These are phyloP conservation scores for Lordiphosa andalusiaca DNA, from an alignment of 2,888 invertebrate genomes.

Conservation along the genomic window DNA sequence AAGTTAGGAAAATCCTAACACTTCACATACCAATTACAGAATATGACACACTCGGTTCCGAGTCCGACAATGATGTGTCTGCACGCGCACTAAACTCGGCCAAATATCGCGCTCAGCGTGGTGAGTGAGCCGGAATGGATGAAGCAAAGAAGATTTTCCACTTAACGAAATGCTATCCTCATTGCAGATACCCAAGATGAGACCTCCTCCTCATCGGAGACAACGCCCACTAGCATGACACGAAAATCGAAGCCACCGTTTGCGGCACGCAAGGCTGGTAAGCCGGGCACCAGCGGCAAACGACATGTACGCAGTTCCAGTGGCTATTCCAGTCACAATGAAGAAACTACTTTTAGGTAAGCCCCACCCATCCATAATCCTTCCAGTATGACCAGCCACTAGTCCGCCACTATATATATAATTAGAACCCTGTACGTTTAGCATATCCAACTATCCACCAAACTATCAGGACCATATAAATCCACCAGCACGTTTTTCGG, in stretches of 20 bases:
- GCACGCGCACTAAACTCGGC: conserved; percentile 83
- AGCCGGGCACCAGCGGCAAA: conserved; percentile 83
- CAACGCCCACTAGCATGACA: conserved; percentile 85
- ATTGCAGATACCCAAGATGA: conserved; percentile 85
- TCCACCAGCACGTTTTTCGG: conserved; percentile 93
- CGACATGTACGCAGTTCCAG: conserved; percentile 89
- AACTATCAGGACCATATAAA: conserved; percentile 92
- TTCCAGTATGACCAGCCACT: conserved; percentile 2
- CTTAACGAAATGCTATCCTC: neutral
- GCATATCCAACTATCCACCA: conserved; percentile 89
- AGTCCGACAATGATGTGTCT: conserved; percentile 89
- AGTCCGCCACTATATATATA: conserved; percentile 55
- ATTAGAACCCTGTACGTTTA: conserved; percentile 79
- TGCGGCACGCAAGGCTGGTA: conserved; percentile 85
- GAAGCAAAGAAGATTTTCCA: neutral
- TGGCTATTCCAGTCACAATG: conserved; percentile 91
- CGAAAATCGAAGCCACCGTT: conserved; percentile 88
- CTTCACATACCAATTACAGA: conserved; percentile 96
- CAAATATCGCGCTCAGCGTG: conserved; percentile 80
- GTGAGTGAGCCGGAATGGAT: conserved; percentile 51
- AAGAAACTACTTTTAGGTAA: conserved; percentile 91
- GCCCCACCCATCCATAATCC: conserved; percentile 37
- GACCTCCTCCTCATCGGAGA: conserved; percentile 89
- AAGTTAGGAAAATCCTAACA: conserved; percentile 95
- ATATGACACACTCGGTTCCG: conserved; percentile 91